These are phyloP conservation scores for Babyrousa celebensis DNA, from an alignment of 2,797 vertebrate genomes.

Conservation along the genomic window DNA sequence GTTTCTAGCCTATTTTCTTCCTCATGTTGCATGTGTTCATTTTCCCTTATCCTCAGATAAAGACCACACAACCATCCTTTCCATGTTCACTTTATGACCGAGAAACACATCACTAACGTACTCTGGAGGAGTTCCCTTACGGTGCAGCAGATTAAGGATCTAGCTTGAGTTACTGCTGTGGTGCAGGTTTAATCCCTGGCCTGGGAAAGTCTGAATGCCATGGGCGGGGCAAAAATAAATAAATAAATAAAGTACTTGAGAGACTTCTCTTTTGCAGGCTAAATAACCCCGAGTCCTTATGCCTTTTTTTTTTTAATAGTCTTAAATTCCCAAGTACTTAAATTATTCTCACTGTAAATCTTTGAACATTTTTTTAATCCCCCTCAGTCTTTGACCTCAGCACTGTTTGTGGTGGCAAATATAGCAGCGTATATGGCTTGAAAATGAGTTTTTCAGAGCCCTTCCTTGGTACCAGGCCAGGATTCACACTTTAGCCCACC, in stretches of 20 bases:
- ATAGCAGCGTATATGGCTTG: background rate
- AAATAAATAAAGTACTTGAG: too few relatives aligned
- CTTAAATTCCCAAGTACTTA: constrained; percentile 8
- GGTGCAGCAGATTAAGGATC: too few relatives aligned
- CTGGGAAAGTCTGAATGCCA: too few relatives aligned
- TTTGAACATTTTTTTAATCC: constrained; percentile 37
- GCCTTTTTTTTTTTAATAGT: constrained; percentile 27
- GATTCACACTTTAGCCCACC: constrained; percentile 34
- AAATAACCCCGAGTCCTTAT: constrained; percentile 6
- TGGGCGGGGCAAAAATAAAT: too few relatives aligned
- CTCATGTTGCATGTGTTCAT: background rate
- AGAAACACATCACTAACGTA: constrained; percentile 39
- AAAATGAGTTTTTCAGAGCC: constrained; percentile 59
- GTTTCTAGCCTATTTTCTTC: constrained; percentile 37
- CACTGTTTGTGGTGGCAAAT: background rate
- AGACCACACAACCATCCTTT: background rate
- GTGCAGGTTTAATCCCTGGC: too few relatives aligned
- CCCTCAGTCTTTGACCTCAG: constrained; percentile 32
- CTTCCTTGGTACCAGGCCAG: constrained; percentile 46
- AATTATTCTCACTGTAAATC: constrained; percentile 56
- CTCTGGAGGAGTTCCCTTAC: background rate
- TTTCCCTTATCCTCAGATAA: background rate
- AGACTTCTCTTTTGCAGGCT: background rate
- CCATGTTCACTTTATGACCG: constrained; percentile 29
- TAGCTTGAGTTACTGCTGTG: too few relatives aligned